Percentiles rank a stretch among this genome's conserved stretches.
These are phyloP conservation scores for Perca fluviatilis DNA, from an alignment of 2,113 vertebrate species.

Conservation along the genomic window DNA sequence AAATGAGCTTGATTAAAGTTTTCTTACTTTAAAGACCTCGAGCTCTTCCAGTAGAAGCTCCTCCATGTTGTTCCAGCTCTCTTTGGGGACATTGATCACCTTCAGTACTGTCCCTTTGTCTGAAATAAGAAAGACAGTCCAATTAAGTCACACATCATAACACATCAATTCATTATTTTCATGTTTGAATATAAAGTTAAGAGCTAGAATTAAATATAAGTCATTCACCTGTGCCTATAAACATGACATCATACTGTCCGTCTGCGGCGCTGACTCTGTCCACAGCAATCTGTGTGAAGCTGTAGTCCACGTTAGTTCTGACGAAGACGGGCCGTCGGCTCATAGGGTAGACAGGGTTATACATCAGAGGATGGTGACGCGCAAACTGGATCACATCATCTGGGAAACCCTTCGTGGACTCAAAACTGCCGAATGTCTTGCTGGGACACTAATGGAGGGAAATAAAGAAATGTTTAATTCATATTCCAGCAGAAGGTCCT, in stretches of 20 bases:
- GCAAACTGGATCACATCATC: constrained; percentile 98
- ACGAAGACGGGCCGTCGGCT: constrained; percentile 91
- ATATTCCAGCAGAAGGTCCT: background rate
- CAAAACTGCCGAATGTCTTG: constrained; percentile 96
- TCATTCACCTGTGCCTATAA: constrained; percentile 93
- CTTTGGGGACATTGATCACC: constrained; percentile 94
- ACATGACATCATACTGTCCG: constrained; percentile 96
- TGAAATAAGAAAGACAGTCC: constrained; percentile 61
- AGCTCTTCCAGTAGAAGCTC: constrained; percentile 94
- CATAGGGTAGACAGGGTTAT: constrained; percentile 91
- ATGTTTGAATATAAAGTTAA: background rate
- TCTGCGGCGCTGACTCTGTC: constrained; percentile 93
- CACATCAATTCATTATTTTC: background rate
- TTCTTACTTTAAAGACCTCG: constrained; percentile 93
- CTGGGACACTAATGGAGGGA: constrained; percentile 91
- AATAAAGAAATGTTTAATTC: background rate
- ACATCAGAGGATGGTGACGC: constrained; percentile 97
- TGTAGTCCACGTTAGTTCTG: constrained; percentile 89
- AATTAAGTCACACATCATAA: background rate
- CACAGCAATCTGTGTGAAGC: constrained; percentile 91
- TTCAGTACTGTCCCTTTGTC: constrained; percentile 94
- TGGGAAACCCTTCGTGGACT: constrained; percentile 97
- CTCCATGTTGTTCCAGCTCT: constrained; percentile 89
- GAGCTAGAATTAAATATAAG: background rate
- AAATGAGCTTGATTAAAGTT: background rate